Percentiles rank a stretch among this genome's conserved stretches.
Evolutionary conservation across 2,113 vertebrate species (phyloP).

Genomic region (Mormyrus lacerda): DNA sequence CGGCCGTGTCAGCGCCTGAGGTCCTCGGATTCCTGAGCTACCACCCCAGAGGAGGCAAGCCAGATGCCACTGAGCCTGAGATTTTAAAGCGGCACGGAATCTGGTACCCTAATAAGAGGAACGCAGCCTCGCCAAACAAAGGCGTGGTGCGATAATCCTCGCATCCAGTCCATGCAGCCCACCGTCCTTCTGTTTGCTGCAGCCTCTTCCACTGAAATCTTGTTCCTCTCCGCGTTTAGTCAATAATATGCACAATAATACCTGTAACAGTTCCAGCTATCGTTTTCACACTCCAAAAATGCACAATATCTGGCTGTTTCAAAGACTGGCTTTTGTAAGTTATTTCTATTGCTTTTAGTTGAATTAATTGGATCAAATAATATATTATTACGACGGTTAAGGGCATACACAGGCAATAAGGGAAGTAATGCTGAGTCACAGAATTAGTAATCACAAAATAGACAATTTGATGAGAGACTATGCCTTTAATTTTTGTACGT

Average conservation of each 20-base stretch:
- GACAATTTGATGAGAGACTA: background rate
- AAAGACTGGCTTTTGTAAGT: background rate
- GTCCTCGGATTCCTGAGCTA: background rate
- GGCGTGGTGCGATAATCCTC: background rate
- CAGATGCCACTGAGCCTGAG: background rate
- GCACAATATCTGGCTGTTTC: background rate
- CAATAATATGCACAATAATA: background rate
- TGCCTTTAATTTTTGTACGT: background rate
- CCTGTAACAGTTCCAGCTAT: background rate
- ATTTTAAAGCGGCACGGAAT: background rate
- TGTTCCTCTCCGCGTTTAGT: too few relatives aligned
- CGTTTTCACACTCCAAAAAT: background rate
- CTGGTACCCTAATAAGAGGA: background rate
- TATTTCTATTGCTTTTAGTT: background rate
- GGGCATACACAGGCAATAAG: background rate
- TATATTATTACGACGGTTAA: background rate
- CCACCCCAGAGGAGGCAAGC: background rate
- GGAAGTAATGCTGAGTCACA: background rate
- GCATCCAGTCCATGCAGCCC: background rate
- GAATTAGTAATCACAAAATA: background rate
- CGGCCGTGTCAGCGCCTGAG: background rate
- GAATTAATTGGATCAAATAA: background rate
- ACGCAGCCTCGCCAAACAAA: background rate
- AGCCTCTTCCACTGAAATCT: background rate
- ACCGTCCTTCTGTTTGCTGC: background rate